A percentile compares a stretch with the other conserved stretches of the same genome.
Conservation (phyloP, 2,797 vertebrate genomes). For the Rhodeus uyekii region DNA sequence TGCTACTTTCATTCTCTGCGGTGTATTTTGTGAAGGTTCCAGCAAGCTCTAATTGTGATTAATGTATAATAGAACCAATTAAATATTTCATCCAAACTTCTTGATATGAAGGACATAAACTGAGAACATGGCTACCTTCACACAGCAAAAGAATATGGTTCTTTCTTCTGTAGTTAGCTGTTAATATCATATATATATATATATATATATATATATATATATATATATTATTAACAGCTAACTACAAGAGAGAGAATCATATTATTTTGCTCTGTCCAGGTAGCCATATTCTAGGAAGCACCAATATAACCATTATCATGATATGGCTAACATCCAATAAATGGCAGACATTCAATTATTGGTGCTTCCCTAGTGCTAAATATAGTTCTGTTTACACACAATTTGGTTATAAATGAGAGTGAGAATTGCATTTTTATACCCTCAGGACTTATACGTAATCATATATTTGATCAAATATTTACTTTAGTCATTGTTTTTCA, state of each 20-base stretch:
- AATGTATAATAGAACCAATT: background rate
- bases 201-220: too few species aligned
- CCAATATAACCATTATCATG: too few species aligned
- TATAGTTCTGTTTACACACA: background rate
- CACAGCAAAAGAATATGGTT: background rate
- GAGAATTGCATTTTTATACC: background rate
- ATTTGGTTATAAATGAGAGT: background rate
- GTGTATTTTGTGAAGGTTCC: background rate
- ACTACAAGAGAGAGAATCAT: too few species aligned
- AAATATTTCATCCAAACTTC: background rate
- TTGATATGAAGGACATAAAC: too few species aligned
- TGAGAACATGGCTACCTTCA: background rate
- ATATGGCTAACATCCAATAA: too few species aligned
- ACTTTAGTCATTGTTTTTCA: background rate
- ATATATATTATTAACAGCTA: too few species aligned
- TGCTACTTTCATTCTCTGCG: constrained; percentile 43
- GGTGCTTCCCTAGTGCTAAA: background rate
- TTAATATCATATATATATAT: background rate
- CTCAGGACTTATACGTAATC: background rate
- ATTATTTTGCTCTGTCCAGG: too few species aligned
- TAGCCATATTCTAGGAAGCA: too few species aligned
- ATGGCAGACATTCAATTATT: too few species aligned
- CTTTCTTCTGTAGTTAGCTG: background rate
- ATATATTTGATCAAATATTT: background rate
- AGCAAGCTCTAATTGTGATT: background rate